A percentile compares a stretch with the other conserved stretches of the same genome.
These are phyloP conservation scores for Chaetura pelagica DNA, from an alignment of 2,113 vertebrate species.

Conservation along the genomic window DNA sequence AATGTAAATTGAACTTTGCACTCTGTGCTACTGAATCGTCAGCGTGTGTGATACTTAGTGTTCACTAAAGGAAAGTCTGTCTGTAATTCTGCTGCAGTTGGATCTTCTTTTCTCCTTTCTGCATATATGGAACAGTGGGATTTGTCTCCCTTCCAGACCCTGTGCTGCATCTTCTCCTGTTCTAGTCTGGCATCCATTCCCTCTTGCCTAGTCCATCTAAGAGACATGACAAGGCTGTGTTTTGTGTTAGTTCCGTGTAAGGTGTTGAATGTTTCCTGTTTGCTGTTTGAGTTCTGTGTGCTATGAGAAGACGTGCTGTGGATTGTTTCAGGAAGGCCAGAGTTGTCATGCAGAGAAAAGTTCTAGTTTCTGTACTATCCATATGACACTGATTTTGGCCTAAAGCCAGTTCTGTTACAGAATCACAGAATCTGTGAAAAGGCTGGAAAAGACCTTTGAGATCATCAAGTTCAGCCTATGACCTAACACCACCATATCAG, in stretches of 20 bases:
- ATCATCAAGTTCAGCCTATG: too few species aligned
- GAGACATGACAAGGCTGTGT: background rate
- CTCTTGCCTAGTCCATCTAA: background rate
- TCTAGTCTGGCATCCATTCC: background rate
- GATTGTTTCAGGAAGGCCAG: background rate
- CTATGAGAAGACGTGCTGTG: background rate
- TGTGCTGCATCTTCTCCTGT: background rate
- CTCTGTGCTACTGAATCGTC: background rate
- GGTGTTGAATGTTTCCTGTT: background rate
- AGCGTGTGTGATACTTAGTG: background rate
- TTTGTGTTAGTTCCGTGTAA: background rate
- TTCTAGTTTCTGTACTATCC: background rate
- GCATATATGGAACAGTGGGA: background rate
- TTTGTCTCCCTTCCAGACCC: background rate
- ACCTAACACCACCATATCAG: too few species aligned
- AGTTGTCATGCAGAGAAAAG: background rate
- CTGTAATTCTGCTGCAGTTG: background rate
- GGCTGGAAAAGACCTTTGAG: too few species aligned
- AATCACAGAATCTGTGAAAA: too few species aligned
- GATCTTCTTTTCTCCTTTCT: background rate
- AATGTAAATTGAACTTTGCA: background rate
- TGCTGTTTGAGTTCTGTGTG: background rate
- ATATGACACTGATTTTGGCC: background rate
- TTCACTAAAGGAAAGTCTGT: background rate
- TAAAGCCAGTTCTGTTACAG: background rate